These are phyloP conservation scores for Pteropus alecto DNA, from an alignment of 2,113 vertebrate species.

Conservation along the genomic window DNA sequence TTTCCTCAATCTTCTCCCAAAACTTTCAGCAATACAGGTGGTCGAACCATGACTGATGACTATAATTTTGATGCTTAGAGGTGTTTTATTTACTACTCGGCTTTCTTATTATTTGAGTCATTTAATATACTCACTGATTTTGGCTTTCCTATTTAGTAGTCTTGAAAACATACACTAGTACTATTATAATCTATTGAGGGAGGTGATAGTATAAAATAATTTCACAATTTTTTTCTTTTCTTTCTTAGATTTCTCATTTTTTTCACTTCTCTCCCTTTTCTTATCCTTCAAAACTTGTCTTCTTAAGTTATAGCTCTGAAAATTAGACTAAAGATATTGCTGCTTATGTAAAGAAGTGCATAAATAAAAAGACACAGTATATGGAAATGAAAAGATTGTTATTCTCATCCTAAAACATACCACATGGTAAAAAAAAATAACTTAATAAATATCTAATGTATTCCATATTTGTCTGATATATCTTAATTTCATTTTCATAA, in stretches of 20 bases:
- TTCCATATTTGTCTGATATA: not conserved
- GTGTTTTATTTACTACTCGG: not conserved
- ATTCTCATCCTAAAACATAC: not conserved
- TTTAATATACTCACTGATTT: not conserved
- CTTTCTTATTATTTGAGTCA: not conserved
- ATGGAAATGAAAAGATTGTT: constrained; percentile 1
- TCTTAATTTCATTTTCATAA: not conserved
- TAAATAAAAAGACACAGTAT: not conserved
- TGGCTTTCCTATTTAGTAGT: not conserved
- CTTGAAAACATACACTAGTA: not conserved
- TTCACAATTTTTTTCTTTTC: not conserved
- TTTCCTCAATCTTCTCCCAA: not conserved
- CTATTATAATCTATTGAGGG: not conserved
- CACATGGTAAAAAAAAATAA: not conserved
- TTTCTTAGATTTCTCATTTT: not conserved
- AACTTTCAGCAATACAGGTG: not conserved
- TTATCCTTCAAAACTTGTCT: not conserved
- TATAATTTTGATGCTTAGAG: not conserved
- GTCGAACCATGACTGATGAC: not conserved
- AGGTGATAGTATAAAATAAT: not conserved
- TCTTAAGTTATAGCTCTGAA: not conserved
- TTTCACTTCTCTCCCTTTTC: not conserved
- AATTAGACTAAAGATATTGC: not conserved
- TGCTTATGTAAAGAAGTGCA: not conserved
- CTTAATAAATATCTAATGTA: not conserved